Evolutionary conservation across 2,113 vertebrate genomes (phyloP).

Genomic region (Setophaga coronata): DNA sequence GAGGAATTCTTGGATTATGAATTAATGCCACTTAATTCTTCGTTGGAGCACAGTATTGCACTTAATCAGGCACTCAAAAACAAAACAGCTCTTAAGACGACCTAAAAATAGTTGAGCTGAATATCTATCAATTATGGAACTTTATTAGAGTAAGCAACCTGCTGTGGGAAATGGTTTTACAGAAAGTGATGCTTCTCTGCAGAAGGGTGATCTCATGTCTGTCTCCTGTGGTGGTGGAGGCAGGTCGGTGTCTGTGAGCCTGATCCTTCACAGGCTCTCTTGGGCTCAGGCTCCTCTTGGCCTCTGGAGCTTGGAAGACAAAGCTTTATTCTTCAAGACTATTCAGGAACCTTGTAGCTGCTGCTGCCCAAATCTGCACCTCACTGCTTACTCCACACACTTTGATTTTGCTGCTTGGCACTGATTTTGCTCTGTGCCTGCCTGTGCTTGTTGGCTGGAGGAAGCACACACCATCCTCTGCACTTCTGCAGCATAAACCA

Average conservation of each 20-base stretch:
- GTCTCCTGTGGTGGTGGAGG: neutral
- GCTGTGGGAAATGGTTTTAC: conserved; percentile 16
- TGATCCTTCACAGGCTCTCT: neutral
- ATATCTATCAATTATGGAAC: conserved; percentile 31
- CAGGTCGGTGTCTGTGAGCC: neutral
- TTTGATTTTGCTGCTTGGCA: neutral
- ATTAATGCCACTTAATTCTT: conserved; percentile 45
- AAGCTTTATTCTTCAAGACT: conserved; percentile 29
- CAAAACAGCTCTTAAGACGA: conserved; percentile 6
- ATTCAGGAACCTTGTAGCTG: neutral
- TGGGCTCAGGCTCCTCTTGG: neutral
- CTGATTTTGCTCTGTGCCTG: neutral
- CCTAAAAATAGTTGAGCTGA: conserved; percentile 36
- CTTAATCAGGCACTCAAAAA: conserved; percentile 34
- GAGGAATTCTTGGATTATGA: conserved; percentile 64
- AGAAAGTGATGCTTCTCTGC: neutral
- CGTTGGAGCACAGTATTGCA: conserved; percentile 19
- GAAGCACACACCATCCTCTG: neutral
- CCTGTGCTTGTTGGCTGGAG: neutral
- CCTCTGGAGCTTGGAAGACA: neutral
- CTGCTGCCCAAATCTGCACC: neutral
- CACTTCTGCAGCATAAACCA: neutral
- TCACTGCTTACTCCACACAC: neutral
- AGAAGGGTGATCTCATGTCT: neutral
- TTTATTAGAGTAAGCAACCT: conserved; percentile 35